Evolutionary conservation across 2,113 vertebrate genomes (phyloP), one percentile per base, ranked within the genome.

Genomic region (Dendrocopos noguchii): DNA sequence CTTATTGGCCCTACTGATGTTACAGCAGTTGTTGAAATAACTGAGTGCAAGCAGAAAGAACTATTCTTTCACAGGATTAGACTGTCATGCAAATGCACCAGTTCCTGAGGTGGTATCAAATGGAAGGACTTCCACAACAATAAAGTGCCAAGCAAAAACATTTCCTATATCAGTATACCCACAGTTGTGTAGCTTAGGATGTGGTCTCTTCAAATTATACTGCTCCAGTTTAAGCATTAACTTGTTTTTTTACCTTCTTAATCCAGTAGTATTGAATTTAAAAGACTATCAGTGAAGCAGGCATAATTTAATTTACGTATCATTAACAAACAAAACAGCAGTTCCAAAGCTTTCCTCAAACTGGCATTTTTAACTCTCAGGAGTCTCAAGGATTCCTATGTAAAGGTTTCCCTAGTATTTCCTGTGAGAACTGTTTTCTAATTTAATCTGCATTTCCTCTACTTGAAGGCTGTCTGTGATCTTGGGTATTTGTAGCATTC

Each of bases 21-120:
- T 78, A 75, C 10, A 47, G 57, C 67, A 82, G 46, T 70, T 91
- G 60, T 71, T 90, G 59, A 86, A 90, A 83, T 60, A 93, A 90
- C 80, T 1, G 9, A 29, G 68, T 65, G 70, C 80, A 95, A 87
- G 88, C 88, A 90, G 80, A 92, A 71, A 64, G 28, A 94, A 84
- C 65, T 90, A 72, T 47, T 84, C 27, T 90, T 94, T 85, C 44
- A 77, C 34, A 77, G 68, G n/a, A 79, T 77, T 74, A 79, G 71
- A 59, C 10, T 75, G 50, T 72, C 44, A 39, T 72, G 78, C 61
- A 96, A 87, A 85, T 6, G 52, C 42, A 46, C 42, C 50, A 78
- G 36, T 75, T 66, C 64, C 46, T 77, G 66, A 63, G 14, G 27
- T 42, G 21, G 39, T 55, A 83, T 80, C 15, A 10, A 24, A 80